Base-by-base conservation (phyloP, 1,140 invertebrate genomes). In the Saccostrea glomerata region DNA sequence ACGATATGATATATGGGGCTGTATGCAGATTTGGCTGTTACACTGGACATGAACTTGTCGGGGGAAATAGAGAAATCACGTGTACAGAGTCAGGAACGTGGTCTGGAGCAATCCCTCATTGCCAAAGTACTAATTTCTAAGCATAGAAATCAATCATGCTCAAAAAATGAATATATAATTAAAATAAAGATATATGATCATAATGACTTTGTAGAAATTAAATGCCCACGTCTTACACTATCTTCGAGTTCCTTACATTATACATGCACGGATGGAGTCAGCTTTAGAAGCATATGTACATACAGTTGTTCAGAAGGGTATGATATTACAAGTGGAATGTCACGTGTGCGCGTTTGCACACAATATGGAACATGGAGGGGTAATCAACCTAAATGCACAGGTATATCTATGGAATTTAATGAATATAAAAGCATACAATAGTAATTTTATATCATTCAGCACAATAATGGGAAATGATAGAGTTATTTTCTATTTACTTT, bases 11-110 rank as follows among this genome's bases (percentile, higher is more conserved):
- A 13, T 54, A 88, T 40, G 87, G 87, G 12, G 47, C 40, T 55
- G 30, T 54, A 17, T 88, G 87, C 23, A 36, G 54, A 23, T 88
- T 85, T 85, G 87, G 87, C 11, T 88, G 87, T 85, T 88, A 88
- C 85, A 7, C 13, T 7, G 87, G 87, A 2, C 87, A 88, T 56
- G 54, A n/a, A 20, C 83, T n/a, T 88, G 11, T 9, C 23, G 20
- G 87, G 87, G 63, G 70, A 0, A 20, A 17, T 7, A 20, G 9
- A 63, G 58, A 63, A 36, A 23, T 85, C 20, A 63, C 55, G 40
- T 85, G 55, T 20, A 85, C 20, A 25, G 13, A 25, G n/a, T 40
- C 23, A 6, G 55, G n/a, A 25, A 7, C 12, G 13, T 40, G 36
- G 36, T 60, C 55, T 0, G 25, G 47, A 7, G 47, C 47, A 85